Base-by-base conservation (phyloP, 2,113 vertebrate genomes). In the Loxodonta africana region DNA sequence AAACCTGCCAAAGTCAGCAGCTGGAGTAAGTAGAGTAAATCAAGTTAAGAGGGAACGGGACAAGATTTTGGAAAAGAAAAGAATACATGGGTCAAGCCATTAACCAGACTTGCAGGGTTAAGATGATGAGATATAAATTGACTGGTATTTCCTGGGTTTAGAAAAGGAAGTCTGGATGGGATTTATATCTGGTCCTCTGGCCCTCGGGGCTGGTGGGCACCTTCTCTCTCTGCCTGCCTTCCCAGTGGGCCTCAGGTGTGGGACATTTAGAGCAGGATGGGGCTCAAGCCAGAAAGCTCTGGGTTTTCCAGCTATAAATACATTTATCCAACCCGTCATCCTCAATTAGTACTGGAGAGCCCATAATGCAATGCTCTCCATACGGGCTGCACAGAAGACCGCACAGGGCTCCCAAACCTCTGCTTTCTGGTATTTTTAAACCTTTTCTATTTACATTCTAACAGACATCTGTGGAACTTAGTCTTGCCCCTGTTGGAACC, bases 1-100 rank as follows among this genome's bases (percentile, higher is more conserved):
- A 93, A 93, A 96, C 83, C 87, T 98, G 98, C 98, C 98, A 99
- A 99, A 98, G 97, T 98, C 98, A 98, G 98, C 98, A 99, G 95
- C 91, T 88, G 97, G 97, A 98, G 95, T 97, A 94, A 98, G 98
- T 94, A 97, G 98, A 98, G 98, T 98, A 99, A 99, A 99, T 99
- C 98, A 98, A 97, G 91, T 98, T 98, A 98, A 98, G 98, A 98
- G 98, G 98, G 94, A 98, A 80, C 2, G 89, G 97, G 95, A 98
- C 98, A 98, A 98, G 97, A 96, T 97, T 96, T 97, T 98, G 98
- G 98, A 98, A 98, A 96, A 97, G 90, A 88, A 94, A 96, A 91
- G 95, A 94, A 97, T 95, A 96, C 92, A 0, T 0, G 88, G 94
- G 94, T 98, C 97, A 98, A 98, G 76, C 77, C 91, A 84, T 98